phyloP scores from a whole-genome alignment of 1,140 invertebrate genomes.

The Trachymyrmex cornetzi region DNA sequence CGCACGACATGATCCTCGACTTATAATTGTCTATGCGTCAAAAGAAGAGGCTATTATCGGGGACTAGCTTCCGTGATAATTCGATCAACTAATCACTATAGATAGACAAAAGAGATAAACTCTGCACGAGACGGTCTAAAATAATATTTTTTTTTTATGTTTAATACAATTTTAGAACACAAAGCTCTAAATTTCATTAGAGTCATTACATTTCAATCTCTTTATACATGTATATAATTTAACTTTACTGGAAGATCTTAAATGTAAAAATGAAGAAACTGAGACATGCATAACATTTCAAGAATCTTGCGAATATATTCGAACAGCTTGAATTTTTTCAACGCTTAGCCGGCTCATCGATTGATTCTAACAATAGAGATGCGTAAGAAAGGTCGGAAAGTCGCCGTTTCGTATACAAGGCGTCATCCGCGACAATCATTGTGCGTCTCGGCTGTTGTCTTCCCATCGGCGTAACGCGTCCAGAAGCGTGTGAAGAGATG shows the following conservation, averaged over 20 bases:
- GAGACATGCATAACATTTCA: neutral
- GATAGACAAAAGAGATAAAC: neutral
- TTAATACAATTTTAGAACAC: neutral
- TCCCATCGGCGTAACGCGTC: slow-evolving; percentile 71
- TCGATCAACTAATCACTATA: neutral
- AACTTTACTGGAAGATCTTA: neutral
- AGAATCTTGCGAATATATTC: neutral
- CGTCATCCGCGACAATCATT: slow-evolving; percentile 68
- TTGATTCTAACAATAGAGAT: slow-evolving; percentile 66
- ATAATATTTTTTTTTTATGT: neutral
- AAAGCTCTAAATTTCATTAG: neutral
- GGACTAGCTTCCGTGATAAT: neutral
- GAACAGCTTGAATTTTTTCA: neutral
- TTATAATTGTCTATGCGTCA: neutral
- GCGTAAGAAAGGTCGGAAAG: slow-evolving; percentile 72
- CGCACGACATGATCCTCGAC: neutral
- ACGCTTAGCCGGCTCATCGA: slow-evolving; percentile 37
- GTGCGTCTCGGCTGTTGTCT: slow-evolving; percentile 63
- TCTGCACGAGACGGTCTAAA: neutral
- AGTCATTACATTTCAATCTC: neutral
- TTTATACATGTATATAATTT: neutral
- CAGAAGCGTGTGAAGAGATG: slow-evolving; percentile 78
- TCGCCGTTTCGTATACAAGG: slow-evolving; percentile 63
- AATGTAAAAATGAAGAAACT: neutral
- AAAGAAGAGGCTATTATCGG: neutral